These are phyloP conservation scores for Calosoma granatense DNA, from an alignment of 1,140 invertebrate species.

Conservation along the genomic window DNA sequence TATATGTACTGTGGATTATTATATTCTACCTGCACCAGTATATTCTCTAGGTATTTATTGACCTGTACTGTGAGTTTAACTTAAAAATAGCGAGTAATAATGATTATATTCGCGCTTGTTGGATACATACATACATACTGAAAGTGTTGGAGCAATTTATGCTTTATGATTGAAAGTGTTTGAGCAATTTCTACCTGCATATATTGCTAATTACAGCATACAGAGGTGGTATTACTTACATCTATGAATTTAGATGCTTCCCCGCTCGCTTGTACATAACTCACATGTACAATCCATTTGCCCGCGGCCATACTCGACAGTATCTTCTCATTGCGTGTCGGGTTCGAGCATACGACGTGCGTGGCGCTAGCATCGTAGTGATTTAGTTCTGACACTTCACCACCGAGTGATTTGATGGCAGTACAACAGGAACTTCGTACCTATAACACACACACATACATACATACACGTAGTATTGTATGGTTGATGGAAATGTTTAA, in stretches of 20 bases:
- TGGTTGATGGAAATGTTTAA: not conserved
- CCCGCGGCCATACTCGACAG: conserved; percentile 73
- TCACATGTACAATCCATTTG: conserved; percentile 74
- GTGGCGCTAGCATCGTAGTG: conserved; percentile 59
- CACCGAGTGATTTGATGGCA: conserved; percentile 52
- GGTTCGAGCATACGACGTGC: conserved; percentile 65
- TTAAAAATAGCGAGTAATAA: too few relatives aligned
- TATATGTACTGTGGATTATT: too few relatives aligned
- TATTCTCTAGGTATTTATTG: conserved; percentile 10
- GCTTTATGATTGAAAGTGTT: not conserved
- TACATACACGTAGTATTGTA: not conserved
- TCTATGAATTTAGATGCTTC: conserved; percentile 53
- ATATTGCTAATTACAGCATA: not conserved
- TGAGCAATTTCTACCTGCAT: not conserved
- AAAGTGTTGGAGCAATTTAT: not conserved
- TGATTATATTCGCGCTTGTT: too few relatives aligned
- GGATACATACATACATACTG: conserved; percentile 12
- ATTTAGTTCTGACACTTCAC: conserved; percentile 45
- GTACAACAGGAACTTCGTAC: not conserved
- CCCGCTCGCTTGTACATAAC: conserved; percentile 60
- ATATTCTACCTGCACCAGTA: conserved; percentile 13
- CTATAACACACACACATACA: too few relatives aligned
- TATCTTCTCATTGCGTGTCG: conserved; percentile 75
- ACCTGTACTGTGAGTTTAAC: too few relatives aligned
- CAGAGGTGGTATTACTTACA: conserved; percentile 38